These are phyloP conservation scores for Polypterus senegalus DNA, from an alignment of 2,113 vertebrate species.

Conservation along the genomic window DNA sequence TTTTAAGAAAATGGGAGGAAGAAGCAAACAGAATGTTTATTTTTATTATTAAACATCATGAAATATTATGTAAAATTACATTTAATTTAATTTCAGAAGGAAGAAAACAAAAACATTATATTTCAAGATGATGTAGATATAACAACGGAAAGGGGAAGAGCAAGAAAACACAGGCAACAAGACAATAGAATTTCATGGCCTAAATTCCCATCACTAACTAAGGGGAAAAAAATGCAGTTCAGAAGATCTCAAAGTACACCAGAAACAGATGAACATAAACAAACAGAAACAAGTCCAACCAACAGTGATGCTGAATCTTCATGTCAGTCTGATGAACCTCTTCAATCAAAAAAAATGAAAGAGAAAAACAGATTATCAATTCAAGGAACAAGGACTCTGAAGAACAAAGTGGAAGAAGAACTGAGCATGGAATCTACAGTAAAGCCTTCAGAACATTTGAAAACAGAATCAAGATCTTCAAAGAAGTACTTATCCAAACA, in stretches of 20 bases:
- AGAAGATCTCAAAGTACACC: slow-evolving; percentile 58
- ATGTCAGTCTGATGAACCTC: slow-evolving; percentile 45
- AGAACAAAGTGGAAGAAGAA: slow-evolving; percentile 50
- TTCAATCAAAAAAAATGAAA: slow-evolving; percentile 46
- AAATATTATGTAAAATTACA: too few species aligned
- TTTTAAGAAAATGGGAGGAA: too few species aligned
- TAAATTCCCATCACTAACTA: slow-evolving; percentile 55
- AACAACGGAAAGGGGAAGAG: slow-evolving; percentile 36
- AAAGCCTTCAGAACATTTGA: slow-evolving; percentile 21
- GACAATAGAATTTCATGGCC: slow-evolving; percentile 59
- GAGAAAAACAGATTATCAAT: slow-evolving; percentile 40
- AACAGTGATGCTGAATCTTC: slow-evolving; percentile 60
- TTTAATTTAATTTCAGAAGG: too few species aligned
- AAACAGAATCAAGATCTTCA: slow-evolving; percentile 23
- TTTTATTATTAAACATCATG: too few species aligned
- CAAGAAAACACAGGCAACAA: slow-evolving; percentile 41
- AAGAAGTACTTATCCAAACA: slow-evolving; percentile 26
- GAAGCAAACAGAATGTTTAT: too few species aligned
- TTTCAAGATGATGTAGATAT: neutral
- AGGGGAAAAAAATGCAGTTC: slow-evolving; percentile 43
- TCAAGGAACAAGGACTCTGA: slow-evolving; percentile 35
- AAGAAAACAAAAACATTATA: neutral
- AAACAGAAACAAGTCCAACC: slow-evolving; percentile 53
- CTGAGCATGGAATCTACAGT: slow-evolving; percentile 25
- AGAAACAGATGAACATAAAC: slow-evolving; percentile 57